phyloP scores from a whole-genome alignment of 1,140 invertebrate genomes.

The Bombus soroeensis region DNA sequence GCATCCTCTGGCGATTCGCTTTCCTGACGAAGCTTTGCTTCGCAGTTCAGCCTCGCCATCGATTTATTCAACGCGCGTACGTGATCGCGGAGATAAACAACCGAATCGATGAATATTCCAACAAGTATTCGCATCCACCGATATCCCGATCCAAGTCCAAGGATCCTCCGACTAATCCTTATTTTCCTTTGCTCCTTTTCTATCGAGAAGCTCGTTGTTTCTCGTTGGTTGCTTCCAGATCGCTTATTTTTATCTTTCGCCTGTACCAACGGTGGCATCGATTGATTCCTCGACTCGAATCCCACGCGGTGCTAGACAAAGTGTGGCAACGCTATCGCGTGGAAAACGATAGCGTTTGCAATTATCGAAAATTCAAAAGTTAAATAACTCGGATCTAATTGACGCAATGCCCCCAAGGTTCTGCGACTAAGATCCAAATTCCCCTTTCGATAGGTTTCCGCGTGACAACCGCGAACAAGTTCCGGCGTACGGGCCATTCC shows the following conservation, averaged over 20 bases:
- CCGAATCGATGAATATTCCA: slow-evolving; percentile 27
- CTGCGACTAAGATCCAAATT: background rate
- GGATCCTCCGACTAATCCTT: background rate
- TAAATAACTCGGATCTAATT: background rate
- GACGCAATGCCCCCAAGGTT: background rate
- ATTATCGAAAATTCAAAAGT: background rate
- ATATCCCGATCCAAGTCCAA: background rate
- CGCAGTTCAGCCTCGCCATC: background rate
- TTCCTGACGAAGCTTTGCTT: background rate
- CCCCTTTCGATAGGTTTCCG: background rate
- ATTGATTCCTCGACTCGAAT: background rate
- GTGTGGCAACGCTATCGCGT: background rate
- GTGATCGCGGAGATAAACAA: slow-evolving; percentile 13
- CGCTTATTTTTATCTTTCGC: background rate
- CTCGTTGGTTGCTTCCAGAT: background rate
- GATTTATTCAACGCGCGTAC: slow-evolving; percentile 4
- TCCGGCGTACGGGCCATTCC: slow-evolving; percentile 23
- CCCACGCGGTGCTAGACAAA: background rate
- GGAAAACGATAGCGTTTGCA: too few relatives aligned
- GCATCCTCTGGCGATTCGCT: too few relatives aligned
- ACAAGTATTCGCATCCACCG: background rate
- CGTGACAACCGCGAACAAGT: too few relatives aligned
- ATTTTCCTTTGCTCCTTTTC: background rate
- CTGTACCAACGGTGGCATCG: background rate
- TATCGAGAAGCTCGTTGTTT: background rate